phyloP scores from a whole-genome alignment of 2,888 invertebrate genomes.

The Stegana nigrithorax region DNA sequence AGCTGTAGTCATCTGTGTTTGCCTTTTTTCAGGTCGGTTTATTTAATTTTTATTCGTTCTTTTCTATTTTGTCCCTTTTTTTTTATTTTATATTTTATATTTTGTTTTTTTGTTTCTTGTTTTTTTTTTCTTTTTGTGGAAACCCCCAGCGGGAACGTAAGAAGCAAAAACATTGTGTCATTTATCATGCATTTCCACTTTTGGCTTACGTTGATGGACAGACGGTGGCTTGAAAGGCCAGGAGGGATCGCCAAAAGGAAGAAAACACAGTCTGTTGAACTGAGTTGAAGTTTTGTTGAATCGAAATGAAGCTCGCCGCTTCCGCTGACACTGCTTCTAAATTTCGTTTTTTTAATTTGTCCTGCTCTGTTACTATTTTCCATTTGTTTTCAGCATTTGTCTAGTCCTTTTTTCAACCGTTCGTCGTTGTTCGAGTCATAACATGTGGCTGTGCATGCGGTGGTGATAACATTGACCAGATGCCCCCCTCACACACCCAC shows the following conservation, averaged over 20 bases:
- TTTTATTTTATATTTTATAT: neutral
- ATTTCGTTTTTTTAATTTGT: neutral
- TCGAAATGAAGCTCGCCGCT: neutral
- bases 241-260: too few relatives aligned
- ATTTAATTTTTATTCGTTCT: neutral
- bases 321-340: neutral
- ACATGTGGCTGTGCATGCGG: neutral
- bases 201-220: conserved; percentile 55
- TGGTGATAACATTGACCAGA: neutral
- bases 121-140: neutral
- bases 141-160: conserved; percentile 11
- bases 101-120: neutral
- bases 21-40: neutral
- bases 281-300: conserved; percentile 1
- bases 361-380: neutral
- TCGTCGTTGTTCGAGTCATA: neutral
- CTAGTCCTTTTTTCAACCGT: neutral
- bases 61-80: neutral
- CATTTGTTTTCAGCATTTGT: neutral
- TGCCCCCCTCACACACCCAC: neutral
- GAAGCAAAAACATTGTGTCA: conserved; percentile 50
- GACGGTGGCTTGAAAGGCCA: conserved; percentile 39
- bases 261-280: too few relatives aligned
- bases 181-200: conserved; percentile 62
- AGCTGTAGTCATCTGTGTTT: neutral